Conservation (phyloP, 2,113 vertebrate species). For the Helogale parvula region DNA sequence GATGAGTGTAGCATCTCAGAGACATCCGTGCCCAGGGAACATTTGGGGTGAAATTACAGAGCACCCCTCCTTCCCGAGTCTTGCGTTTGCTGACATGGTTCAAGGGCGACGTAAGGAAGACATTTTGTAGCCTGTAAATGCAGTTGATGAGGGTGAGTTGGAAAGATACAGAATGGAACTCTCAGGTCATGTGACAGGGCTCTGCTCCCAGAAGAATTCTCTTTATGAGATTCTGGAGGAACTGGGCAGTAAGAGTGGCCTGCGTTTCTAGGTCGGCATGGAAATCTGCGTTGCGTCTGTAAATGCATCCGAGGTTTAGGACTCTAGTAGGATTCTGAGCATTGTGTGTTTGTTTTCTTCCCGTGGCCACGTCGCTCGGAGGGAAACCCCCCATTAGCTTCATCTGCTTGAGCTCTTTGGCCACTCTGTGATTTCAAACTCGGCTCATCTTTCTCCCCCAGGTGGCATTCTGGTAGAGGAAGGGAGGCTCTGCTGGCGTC, state of each 20-base stretch:
- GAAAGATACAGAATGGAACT: slow-evolving; percentile 17
- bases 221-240: neutral
- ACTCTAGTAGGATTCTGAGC: slow-evolving; percentile 48
- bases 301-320: neutral
- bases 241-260: slow-evolving; percentile 18
- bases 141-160: neutral
- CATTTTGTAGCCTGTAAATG: neutral
- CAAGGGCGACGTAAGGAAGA: neutral
- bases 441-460: neutral
- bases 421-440: neutral
- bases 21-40: neutral
- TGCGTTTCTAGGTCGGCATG: neutral
- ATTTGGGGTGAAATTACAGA: neutral
- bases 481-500: neutral
- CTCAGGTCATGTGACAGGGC: slow-evolving; percentile 30
- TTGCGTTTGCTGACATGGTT: neutral
- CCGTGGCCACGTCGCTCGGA: neutral
- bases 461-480: neutral
- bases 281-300: slow-evolving; percentile 13
- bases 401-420: neutral
- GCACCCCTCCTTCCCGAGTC: fast-evolving
- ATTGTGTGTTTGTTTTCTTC: neutral
- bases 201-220: slow-evolving; percentile 33
- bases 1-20: neutral
- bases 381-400: slow-evolving; percentile 34